Base-by-base conservation (phyloP, 2,888 invertebrate species). In the Drosophila kambysellisi region DNA sequence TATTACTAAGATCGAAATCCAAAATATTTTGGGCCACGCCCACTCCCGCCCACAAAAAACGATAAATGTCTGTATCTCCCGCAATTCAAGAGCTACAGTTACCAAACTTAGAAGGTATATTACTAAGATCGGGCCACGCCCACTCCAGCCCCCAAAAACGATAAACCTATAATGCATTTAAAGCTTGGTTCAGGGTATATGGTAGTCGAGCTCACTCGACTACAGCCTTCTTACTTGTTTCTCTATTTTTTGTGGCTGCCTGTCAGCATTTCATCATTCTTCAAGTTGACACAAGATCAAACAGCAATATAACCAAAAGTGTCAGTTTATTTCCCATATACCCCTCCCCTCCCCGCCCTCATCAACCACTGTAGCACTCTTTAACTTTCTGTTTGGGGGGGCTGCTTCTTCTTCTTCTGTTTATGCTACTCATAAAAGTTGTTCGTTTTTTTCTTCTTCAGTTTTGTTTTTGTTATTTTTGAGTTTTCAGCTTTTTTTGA, bases 271-370 rank as follows among this genome's bases (percentile, higher is more conserved):
- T 83, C 82, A 82, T 82, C 80, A 72, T 70, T 30, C 52, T 71
- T 84, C 46, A 74, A 88, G 81, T 81, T 84, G 88, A 89, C 74
- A 88, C 67, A 66, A 79, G 71, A 79, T 79, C 79, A 78, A 79
- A 82, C 74, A 81, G 53, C 63, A 69, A 66, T 76, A 66, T 70
- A 76, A 61, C 65, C 69, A 60, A 77, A 61, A 77, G 67, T 84
- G 82, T 76, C 88, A 82, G 79, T 73, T 72, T 76, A 50, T 77
- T 70, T 72, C 37, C 53, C 52, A 48, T 67, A 58, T 39, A 25
- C 20, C 9, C 20, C 25, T 17, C 9, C 5, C 56, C 3, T 9
- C 12, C 12, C 12, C 37, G n/a, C 3, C 32, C 15, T 2, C 17
- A 15, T 32, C n/a, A 6, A 8, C 15, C 9, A 25, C 25, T 20